Evolutionary conservation across 2,888 invertebrate genomes (phyloP), one percentile per base, ranked within the genome.

Genomic region (Allygus modestus): DNA sequence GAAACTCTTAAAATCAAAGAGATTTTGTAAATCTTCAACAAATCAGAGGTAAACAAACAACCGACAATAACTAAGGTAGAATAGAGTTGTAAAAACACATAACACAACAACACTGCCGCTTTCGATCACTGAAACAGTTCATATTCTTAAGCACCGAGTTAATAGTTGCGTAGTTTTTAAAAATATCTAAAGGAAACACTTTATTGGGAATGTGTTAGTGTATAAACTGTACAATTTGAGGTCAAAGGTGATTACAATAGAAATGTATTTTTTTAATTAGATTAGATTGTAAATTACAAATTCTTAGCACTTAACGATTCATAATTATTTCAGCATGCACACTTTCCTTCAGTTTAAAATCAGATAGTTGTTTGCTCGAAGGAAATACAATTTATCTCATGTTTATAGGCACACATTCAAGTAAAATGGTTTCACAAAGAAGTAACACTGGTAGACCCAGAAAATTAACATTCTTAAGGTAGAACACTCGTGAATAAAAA

Each of bases 161-260:
- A 17, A 11, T 41, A 23, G 37, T 73, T 37, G 73, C 33, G 41
- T 41, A 41, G 26, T 12, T 69, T n/a, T 31, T 69, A 37, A 41
- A 73, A 17, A n/a, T 37, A 2, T 23, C 37, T 41, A 12, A 20
- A 23, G 37, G 23, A 41, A 43, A 41, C 11, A 41, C 23, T n/a
- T 73, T 41, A 73, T 69, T 31, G 1, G 31, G 43, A 41, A 23
- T 41, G 11, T 73, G 7, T 41, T 73, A 43, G 41, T 73, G 43
- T 37, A 73, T 41, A 37, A 73, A 41, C 37, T 73, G 37, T 73
- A 69, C 31, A 31, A 33, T 37, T 69, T 33, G 31, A 37, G 46
- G 46, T 12, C 46, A 46, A 46, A 17, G 46, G 37, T 37, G 37
- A 37, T 37, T 7, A 37, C 9, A 37, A 7, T 37, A 7, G 5